phyloP scores from a whole-genome alignment of 2,797 vertebrate species.

The Eidolon dupreanum region DNA sequence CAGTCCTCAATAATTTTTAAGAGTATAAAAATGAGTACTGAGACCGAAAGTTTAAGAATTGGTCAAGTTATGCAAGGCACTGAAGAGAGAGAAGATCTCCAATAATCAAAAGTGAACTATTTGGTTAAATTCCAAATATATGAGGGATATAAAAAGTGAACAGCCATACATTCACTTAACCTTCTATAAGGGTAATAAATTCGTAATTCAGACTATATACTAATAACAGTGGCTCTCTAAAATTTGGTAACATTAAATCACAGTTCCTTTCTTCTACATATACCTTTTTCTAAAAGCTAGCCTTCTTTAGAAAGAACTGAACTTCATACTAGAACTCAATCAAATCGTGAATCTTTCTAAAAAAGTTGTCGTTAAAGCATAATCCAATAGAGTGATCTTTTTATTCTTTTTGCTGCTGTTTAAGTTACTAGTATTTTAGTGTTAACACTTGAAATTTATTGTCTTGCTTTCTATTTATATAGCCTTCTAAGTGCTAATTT shows the following conservation, averaged over 20 bases:
- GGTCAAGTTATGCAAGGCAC: neutral
- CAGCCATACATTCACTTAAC: neutral
- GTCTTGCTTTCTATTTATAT: neutral
- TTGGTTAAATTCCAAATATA: neutral
- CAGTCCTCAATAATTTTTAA: neutral
- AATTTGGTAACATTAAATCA: neutral
- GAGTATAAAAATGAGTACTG: neutral
- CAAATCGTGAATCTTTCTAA: neutral
- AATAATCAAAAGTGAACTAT: neutral
- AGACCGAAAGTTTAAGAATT: neutral
- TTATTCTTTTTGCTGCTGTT: neutral
- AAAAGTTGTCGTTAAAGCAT: neutral
- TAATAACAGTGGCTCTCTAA: neutral
- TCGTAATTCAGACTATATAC: slow-evolving; percentile 17
- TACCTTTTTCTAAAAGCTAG: neutral
- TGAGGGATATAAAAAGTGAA: neutral
- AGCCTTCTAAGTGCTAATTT: neutral
- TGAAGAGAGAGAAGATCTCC: neutral
- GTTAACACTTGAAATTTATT: neutral
- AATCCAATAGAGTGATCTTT: neutral
- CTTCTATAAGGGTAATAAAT: neutral
- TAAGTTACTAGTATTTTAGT: neutral
- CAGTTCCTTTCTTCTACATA: neutral
- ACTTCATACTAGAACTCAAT: slow-evolving; percentile 35
- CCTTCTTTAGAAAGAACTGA: neutral